Percentiles rank a stretch among this genome's conserved stretches.
Conservation (phyloP, 2,888 invertebrate species). For the Eulithis prunata region DNA sequence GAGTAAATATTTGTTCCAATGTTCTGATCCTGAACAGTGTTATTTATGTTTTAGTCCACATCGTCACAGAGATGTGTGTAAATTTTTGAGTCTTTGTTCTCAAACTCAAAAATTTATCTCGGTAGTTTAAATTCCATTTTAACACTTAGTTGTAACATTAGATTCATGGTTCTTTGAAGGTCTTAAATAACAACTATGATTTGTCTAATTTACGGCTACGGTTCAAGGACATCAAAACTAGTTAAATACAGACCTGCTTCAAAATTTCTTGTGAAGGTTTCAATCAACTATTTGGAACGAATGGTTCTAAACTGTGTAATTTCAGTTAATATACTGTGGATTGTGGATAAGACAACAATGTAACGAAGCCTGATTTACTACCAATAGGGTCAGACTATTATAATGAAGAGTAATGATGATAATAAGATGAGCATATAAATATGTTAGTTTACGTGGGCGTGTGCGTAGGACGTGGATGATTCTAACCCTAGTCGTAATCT, state of each 20-base stretch:
- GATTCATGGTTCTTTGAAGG: no score
- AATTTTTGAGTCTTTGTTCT: no score
- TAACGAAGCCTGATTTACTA: constrained; percentile 5
- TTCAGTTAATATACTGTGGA: background rate
- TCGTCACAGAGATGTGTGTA: background rate
- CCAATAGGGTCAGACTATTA: constrained; percentile 10
- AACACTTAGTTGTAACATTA: no score
- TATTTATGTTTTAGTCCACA: constrained; percentile 2
- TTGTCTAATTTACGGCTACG: no score
- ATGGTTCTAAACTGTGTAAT: background rate
- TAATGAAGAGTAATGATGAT: background rate
- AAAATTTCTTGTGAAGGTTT: constrained; percentile 6
- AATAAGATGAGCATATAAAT: constrained; percentile 10
- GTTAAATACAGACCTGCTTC: background rate
- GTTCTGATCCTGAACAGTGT: constrained; percentile 8
- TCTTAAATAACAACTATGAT: no score
- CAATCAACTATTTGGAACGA: constrained; percentile 1
- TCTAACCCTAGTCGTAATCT: constrained; percentile 13
- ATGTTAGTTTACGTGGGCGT: constrained; percentile 10
- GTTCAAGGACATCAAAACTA: no score
- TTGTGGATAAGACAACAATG: constrained; percentile 1
- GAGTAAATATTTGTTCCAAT: constrained; percentile 21
- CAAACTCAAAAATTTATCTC: background rate
- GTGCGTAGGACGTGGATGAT: constrained; percentile 12
- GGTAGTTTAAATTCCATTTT: no score